phyloP scores from a whole-genome alignment of 2,888 invertebrate genomes.

The Cantharis rufa region DNA sequence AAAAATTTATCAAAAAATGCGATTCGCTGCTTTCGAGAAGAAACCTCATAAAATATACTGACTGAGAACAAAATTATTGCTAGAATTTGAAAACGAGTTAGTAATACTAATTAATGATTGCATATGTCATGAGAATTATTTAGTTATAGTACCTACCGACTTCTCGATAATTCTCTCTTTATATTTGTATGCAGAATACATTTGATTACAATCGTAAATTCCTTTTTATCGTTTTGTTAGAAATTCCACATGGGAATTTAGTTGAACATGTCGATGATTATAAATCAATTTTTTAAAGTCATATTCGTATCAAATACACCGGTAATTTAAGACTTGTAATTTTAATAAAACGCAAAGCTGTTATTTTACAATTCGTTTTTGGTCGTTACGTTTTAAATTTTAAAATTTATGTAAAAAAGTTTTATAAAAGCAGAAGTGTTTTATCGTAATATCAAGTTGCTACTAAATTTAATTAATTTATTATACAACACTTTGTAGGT shows the following conservation, averaged over 20 bases:
- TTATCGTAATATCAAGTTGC: background rate
- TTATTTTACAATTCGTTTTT: background rate
- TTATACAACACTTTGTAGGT: background rate
- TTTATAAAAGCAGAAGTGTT: background rate
- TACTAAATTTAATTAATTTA: background rate
- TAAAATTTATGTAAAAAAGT: background rate
- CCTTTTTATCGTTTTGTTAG: constrained; percentile 10
- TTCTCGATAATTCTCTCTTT: background rate
- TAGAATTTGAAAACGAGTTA: background rate
- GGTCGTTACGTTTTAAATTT: background rate
- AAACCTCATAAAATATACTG: background rate
- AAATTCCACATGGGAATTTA: background rate
- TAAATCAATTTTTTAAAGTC: background rate
- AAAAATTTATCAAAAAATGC: background rate
- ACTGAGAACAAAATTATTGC: background rate
- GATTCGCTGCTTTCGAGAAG: background rate
- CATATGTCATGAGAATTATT: constrained; percentile 13
- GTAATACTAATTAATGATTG: constrained; percentile 7
- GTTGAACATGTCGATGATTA: background rate
- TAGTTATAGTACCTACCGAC: background rate
- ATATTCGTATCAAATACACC: background rate
- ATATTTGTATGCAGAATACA: constrained; percentile 12
- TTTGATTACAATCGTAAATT: constrained; percentile 7
- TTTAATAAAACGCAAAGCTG: background rate
- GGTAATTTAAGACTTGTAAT: background rate